These are phyloP conservation scores for Caerostris extrusa DNA, from an alignment of 1,140 invertebrate genomes.

Conservation along the genomic window DNA sequence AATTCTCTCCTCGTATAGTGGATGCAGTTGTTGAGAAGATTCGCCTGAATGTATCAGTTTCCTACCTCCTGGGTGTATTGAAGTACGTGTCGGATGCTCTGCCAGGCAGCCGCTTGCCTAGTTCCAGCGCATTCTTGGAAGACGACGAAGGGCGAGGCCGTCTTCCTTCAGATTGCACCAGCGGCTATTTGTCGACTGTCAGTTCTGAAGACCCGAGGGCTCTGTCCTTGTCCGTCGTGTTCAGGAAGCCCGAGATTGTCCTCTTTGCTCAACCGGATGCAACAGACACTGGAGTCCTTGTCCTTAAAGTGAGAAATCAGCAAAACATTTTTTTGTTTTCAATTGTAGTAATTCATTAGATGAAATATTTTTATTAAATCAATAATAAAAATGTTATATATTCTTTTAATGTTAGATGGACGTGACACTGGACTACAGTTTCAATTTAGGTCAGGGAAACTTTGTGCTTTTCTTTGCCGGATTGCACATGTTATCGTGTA, in stretches of 20 bases:
- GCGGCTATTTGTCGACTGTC: constrained; percentile 84
- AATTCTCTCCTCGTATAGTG: constrained; percentile 81
- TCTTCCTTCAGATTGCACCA: constrained; percentile 83
- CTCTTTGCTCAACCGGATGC: constrained; percentile 87
- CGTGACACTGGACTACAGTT: constrained; percentile 88
- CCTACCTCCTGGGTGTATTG: constrained; percentile 87
- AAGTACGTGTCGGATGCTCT: constrained; percentile 87
- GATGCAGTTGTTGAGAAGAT: constrained; percentile 88
- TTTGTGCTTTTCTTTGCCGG: constrained; percentile 86
- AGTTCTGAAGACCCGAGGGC: constrained; percentile 81
- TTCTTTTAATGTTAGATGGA: constrained; percentile 84
- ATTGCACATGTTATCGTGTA: constrained; percentile 84
- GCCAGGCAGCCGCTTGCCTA: constrained; percentile 80
- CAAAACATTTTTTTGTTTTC: background rate
- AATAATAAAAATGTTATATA: background rate
- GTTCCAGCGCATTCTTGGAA: constrained; percentile 65
- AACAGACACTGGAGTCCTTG: constrained; percentile 87
- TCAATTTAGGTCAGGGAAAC: constrained; percentile 86
- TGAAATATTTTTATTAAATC: background rate
- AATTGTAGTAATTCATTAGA: background rate
- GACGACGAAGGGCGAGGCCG: constrained; percentile 26
- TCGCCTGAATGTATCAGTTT: constrained; percentile 87
- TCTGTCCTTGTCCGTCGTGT: constrained; percentile 86
- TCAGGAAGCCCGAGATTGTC: constrained; percentile 90
- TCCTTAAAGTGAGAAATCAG: constrained; percentile 83